Percentiles rank a stretch among this genome's conserved stretches.
phyloP scores from a whole-genome alignment of 1,140 invertebrate species.

The Rhopalosiphum padi region DNA sequence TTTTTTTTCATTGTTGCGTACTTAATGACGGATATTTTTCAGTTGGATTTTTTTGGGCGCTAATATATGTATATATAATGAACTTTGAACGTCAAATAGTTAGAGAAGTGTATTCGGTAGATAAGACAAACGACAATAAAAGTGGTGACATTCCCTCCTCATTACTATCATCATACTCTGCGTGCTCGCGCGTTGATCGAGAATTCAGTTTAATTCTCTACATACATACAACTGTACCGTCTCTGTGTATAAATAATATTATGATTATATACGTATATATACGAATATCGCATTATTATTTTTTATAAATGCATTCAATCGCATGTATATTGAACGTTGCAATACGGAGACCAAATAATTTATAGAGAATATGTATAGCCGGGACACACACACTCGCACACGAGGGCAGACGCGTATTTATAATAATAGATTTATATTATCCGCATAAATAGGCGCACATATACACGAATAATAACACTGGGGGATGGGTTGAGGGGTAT shows the following conservation, averaged over 20 bases:
- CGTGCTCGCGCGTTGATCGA: not conserved
- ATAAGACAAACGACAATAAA: too few species aligned
- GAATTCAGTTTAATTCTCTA: not conserved
- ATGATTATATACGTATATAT: not conserved
- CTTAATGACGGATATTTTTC: not conserved
- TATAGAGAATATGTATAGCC: not conserved
- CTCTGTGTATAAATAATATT: not conserved
- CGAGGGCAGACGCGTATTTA: not conserved
- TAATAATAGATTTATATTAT: slow-evolving; percentile 6
- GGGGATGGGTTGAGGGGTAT: not conserved
- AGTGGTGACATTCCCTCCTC: too few species aligned
- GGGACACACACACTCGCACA: not conserved
- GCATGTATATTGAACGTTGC: not conserved
- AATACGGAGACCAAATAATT: slow-evolving; percentile 13
- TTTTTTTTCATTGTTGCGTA: not conserved
- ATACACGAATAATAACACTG: not conserved
- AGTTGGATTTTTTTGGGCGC: not conserved
- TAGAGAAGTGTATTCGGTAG: not conserved
- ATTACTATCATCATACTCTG: too few species aligned
- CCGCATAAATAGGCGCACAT: not conserved
- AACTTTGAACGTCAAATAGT: not conserved
- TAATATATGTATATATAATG: not conserved
- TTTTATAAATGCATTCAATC: not conserved
- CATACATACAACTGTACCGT: too few species aligned
- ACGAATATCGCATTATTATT: not conserved